Evolutionary conservation across 1,140 invertebrate genomes (phyloP).

Genomic region (Calephelis virginiensis): DNA sequence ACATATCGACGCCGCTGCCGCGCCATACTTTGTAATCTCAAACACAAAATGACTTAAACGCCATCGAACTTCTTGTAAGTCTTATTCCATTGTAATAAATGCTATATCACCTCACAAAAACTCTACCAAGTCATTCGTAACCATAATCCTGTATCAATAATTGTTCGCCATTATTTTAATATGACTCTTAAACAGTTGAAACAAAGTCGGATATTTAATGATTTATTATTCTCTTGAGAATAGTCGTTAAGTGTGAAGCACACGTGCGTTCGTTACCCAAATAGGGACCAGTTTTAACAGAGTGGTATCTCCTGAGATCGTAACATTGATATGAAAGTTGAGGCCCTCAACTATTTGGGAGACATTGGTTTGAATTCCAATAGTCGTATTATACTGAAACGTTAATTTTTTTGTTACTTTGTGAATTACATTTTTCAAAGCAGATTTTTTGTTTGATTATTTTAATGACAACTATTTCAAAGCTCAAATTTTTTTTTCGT

Average conservation of each 20-base stretch:
- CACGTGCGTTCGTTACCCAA: slow-evolving; percentile 68
- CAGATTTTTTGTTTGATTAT: too few species aligned
- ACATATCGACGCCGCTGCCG: slow-evolving; percentile 68
- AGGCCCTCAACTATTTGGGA: slow-evolving; percentile 26
- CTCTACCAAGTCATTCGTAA: slow-evolving; percentile 46
- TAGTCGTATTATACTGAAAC: slow-evolving; percentile 29
- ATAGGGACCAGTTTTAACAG: slow-evolving; percentile 58
- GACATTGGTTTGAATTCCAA: slow-evolving; percentile 37
- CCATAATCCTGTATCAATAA: slow-evolving; percentile 44
- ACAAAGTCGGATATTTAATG: slow-evolving; percentile 35
- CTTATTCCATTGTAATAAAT: slow-evolving; percentile 30
- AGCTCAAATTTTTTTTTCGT: too few species aligned
- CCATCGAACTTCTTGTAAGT: slow-evolving; percentile 23
- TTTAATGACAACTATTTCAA: too few species aligned
- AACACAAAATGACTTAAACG: slow-evolving; percentile 35
- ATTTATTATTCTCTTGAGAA: slow-evolving; percentile 30
- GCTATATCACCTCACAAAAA: slow-evolving; percentile 20
- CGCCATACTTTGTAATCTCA: slow-evolving; percentile 43
- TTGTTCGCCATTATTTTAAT: slow-evolving; percentile 24
- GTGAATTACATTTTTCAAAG: background rate
- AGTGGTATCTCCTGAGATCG: slow-evolving; percentile 53
- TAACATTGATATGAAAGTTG: slow-evolving; percentile 56
- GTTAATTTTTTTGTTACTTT: slow-evolving; percentile 17
- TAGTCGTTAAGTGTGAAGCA: slow-evolving; percentile 60
- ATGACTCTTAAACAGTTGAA: slow-evolving; percentile 11